These are phyloP conservation scores for Clytia hemisphaerica DNA, from an alignment of 30 jellyfish, hydroid and myxozoan genomes.

Conservation along the genomic window DNA sequence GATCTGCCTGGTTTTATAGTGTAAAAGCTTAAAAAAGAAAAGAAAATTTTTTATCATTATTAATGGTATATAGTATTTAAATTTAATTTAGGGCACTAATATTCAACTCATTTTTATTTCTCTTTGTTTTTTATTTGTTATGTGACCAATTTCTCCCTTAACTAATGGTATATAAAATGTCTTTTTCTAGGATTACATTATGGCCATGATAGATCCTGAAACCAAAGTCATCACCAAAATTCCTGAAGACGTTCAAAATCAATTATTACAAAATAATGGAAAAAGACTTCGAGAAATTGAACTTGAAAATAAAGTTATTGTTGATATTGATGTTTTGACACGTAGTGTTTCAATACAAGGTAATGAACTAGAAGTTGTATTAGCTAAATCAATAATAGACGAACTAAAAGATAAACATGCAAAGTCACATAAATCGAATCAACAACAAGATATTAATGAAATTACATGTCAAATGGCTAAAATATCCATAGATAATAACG, in stretches of 20 bases:
- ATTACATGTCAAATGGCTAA: neutral
- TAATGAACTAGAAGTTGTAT: constrained; percentile 2
- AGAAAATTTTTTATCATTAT: no score
- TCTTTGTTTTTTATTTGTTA: no score
- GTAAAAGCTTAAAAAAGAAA: no score
- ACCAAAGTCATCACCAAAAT: constrained; percentile 1
- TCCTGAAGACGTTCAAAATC: neutral
- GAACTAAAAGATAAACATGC: neutral
- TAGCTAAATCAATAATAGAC: constrained; percentile 7
- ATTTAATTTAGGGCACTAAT: no score
- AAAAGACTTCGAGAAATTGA: neutral
- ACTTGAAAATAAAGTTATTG: neutral
- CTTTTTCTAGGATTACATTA: constrained; percentile 7
- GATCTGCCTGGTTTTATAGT: no score
- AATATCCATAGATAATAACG: neutral
- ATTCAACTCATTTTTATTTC: no score
- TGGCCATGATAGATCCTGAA: neutral
- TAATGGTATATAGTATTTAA: no score
- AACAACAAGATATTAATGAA: neutral
- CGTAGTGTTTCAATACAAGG: constrained; percentile 2
- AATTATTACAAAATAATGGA: neutral
- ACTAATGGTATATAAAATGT: no score
- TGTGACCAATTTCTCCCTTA: no score
- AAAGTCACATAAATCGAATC: neutral
- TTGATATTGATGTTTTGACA: neutral